phyloP scores from a whole-genome alignment of 2,113 vertebrate genomes.

The Mugil cephalus region DNA sequence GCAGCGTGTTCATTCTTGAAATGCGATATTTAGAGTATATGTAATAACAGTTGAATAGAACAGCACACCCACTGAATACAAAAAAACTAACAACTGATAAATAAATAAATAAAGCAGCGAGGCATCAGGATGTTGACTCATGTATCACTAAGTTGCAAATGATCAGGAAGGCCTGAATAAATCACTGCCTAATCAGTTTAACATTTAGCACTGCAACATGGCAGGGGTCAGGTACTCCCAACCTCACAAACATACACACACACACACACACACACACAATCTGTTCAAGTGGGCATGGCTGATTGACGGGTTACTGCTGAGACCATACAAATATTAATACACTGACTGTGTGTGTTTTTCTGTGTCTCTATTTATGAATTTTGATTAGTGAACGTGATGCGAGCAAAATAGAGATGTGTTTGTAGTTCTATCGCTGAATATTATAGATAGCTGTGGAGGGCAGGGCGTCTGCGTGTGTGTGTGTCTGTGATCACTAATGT shows the following conservation, averaged over 20 bases:
- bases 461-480: slow-evolving; percentile 15
- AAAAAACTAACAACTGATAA: too few species aligned
- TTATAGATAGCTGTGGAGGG: slow-evolving; percentile 41
- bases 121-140: slow-evolving; percentile 14
- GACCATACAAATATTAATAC: slow-evolving; percentile 24
- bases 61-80: too few species aligned
- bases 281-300: slow-evolving; percentile 24
- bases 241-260: slow-evolving; percentile 21
- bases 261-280: background rate
- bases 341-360: slow-evolving; percentile 21
- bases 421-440: slow-evolving; percentile 10
- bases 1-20: too few species aligned
- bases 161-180: slow-evolving; percentile 45
- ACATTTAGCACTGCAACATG: slow-evolving; percentile 34
- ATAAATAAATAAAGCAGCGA: background rate
- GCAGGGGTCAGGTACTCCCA: slow-evolving; percentile 24
- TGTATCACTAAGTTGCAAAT: slow-evolving; percentile 33
- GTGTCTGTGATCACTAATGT: slow-evolving; percentile 34
- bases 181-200: slow-evolving; percentile 58
- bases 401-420: slow-evolving; percentile 22
- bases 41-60: too few species aligned
- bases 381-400: slow-evolving; percentile 36
- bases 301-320: slow-evolving; percentile 39
- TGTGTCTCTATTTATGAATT: slow-evolving; percentile 22
- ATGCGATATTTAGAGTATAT: too few species aligned